Conservation (phyloP, 2,113 vertebrate species). For the Dendrocopos noguchii region DNA sequence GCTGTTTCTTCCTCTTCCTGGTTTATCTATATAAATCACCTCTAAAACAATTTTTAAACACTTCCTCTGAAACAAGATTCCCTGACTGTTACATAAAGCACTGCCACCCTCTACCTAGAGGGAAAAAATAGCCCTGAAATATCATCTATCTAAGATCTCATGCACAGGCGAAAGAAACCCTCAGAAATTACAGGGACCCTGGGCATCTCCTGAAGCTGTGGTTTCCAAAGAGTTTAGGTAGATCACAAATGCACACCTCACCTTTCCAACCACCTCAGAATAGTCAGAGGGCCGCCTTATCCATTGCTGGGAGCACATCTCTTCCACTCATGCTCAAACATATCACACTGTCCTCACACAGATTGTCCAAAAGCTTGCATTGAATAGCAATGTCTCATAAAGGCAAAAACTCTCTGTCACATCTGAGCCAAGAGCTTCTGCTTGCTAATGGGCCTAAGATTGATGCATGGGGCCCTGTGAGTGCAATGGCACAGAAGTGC, state of each 20-base stretch:
- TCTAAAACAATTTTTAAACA: background rate
- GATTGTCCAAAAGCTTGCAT: background rate
- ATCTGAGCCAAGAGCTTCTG: background rate
- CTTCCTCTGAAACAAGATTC: background rate
- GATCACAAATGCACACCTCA: background rate
- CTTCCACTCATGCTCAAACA: background rate
- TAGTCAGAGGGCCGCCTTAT: background rate
- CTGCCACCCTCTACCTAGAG: background rate
- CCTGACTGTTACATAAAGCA: background rate
- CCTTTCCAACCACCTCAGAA: background rate
- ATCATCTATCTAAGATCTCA: background rate
- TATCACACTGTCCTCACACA: background rate
- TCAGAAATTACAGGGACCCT: background rate
- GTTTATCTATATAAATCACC: background rate
- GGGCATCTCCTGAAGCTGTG: background rate
- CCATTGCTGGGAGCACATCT: background rate
- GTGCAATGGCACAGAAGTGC: background rate
- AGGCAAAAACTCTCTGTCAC: background rate
- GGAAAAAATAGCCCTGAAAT: background rate
- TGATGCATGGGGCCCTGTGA: fast-evolving
- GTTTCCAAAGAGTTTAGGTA: background rate
- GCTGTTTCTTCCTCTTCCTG: background rate
- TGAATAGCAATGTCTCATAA: background rate
- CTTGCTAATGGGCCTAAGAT: background rate
- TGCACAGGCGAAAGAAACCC: background rate